Evolutionary conservation across 2,888 invertebrate species (phyloP), one percentile per base, ranked within the genome.

Genomic region (Stenoptilia bipunctidactyla): DNA sequence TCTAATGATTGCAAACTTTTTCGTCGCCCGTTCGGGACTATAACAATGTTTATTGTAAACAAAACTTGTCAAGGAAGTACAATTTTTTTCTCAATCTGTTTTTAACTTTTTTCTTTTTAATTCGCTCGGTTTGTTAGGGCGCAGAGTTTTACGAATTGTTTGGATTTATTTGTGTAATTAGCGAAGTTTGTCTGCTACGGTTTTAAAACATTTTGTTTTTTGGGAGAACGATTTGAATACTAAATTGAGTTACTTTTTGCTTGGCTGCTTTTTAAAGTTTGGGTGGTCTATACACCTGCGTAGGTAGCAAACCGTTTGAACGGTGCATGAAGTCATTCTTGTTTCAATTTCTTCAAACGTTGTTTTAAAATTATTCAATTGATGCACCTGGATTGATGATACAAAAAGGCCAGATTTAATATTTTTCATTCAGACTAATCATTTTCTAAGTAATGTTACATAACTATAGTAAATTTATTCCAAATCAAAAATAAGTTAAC

Each of bases 31-130:
- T 62, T n/a, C 65, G 66, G 68, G 59, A 52, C 61, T 59, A 68
- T 77, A 77, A 80, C 83, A 80, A 75, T 83, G 82, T 82, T 82
- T 77, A 74, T 75, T 73, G 76, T 79, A 77, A 82, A 82, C 72
- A 80, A 79, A 82, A 79, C 72, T 83, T 82, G 77, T 82, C 73
- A 77, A 72, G 77, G 80, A 77, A 83, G 73, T 72, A 67, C 57
- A 50, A 58, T 62, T 59, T 51, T 58, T 59, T 65, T 20, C 20
- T 20, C 20, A 20, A 20, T 20, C 20, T 20, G 20, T 20, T 20
- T 20, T 20, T 3, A 20, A 20, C 4, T 20, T 20, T 75, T 64
- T 69, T 65, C 64, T 71, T 71, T 34, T 34, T 34, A 34, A 34
- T 13, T 14, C 34, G 13, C 13, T 30, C 14, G 62, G 70, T 66